Evolutionary conservation across 2,797 vertebrate genomes (phyloP), one percentile per base, ranked within the genome.

Genomic region (Cuniculus paca): DNA sequence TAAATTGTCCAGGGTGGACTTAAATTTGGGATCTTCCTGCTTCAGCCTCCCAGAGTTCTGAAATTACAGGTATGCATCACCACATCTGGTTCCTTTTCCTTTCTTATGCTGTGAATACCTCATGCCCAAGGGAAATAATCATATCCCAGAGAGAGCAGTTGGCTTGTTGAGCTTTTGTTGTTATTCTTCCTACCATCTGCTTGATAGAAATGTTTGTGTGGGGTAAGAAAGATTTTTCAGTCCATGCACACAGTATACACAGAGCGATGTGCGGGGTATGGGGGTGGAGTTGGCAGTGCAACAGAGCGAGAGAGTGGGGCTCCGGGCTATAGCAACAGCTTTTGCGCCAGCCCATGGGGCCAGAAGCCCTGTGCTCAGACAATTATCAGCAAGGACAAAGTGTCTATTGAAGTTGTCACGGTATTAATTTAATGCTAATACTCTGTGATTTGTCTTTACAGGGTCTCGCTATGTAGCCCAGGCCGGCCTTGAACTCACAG

Each of bases 121-220:
- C 98, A 99, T 99, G 99, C 99, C 99, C 99, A 99, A 99, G 99
- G 99, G 99, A 99, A 99, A 99, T 99, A 99, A 99, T 99, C 99
- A 98, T 99, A 99, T 99, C 98, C 98, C 98, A 99, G 98, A 98
- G 98, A 98, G 97, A 98, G 97, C 97, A 97, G 98, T 98, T 63
- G 61, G 61, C 31, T 98, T 98, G 97, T 98, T 28, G 60, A 61
- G 60, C 28, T 31, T 63, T 63, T 63, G 61, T 34, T 63, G 98
- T 97, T 97, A 97, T 98, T 98, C 98, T 98, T 98, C 98, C 98
- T 98, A 56, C 98, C 99, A 98, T 97, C 99, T 98, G 99, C 99
- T 99, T 99, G 98, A 98, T 99, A 99, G 99, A 99, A 98, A 98
- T 98, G 98, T 99, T 98, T 99, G 99, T 99, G 98, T 98, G 98